phyloP scores from a whole-genome alignment of 2,888 invertebrate species.

The Vannuccia rotundouncinata region DNA sequence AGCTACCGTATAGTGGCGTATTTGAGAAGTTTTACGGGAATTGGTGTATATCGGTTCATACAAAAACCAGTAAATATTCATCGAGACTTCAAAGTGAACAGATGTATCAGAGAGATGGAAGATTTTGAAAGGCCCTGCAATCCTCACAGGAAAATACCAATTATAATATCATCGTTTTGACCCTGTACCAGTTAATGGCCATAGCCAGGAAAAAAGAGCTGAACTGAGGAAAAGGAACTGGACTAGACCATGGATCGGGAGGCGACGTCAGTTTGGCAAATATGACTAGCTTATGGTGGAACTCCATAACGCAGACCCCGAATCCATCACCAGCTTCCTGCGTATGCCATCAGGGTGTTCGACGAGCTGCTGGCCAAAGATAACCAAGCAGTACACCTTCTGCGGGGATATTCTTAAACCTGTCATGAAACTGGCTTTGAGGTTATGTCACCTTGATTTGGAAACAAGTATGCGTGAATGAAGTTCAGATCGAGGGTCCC shows the following conservation, averaged over 20 bases:
- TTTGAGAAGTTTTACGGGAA: conserved; percentile 30
- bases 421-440: too few species aligned
- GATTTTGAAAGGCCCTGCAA: background rate
- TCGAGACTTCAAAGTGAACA: conserved; percentile 8
- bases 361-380: conserved; percentile 42
- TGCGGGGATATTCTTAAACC: too few species aligned
- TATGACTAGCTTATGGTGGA: conserved; percentile 42
- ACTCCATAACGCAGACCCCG: conserved; percentile 42
- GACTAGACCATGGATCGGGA: conserved; percentile 42
- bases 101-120: too few species aligned
- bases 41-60: conserved; percentile 33
- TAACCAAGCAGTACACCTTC: conserved; percentile 38
- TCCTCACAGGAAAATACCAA: conserved; percentile 7
- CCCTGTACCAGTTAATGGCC: background rate
- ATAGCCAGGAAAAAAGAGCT: conserved; percentile 34
- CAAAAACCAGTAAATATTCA: conserved; percentile 34
- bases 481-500: too few species aligned
- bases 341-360: conserved; percentile 43
- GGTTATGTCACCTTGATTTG: too few species aligned
- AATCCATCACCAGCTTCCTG: conserved; percentile 42
- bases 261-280: conserved; percentile 39
- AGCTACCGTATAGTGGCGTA: conserved; percentile 34
- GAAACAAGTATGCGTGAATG: too few species aligned
- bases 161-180: background rate
- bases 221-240: conserved; percentile 39